These are phyloP conservation scores for Pachyrhynchus sulphureomaculatus DNA, from an alignment of 1,140 invertebrate genomes.

Conservation along the genomic window DNA sequence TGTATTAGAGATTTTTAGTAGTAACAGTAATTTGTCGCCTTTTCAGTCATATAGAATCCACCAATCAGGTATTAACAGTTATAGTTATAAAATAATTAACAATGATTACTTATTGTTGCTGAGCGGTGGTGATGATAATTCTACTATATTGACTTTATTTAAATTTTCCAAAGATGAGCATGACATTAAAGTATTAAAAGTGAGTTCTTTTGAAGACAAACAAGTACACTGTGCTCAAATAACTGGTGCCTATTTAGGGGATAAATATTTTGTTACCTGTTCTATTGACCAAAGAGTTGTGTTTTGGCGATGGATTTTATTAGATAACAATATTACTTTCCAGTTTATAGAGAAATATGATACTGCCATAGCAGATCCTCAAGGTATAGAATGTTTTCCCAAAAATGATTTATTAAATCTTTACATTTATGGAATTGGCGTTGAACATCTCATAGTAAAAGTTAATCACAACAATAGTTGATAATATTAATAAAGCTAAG, in stretches of 20 bases:
- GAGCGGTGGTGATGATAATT: slow-evolving; percentile 73
- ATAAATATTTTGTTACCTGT: slow-evolving; percentile 55
- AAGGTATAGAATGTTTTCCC: slow-evolving; percentile 55
- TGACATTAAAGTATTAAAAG: slow-evolving; percentile 4
- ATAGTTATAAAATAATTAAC: slow-evolving; percentile 52
- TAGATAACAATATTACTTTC: slow-evolving; percentile 42
- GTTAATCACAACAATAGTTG: too few species aligned
- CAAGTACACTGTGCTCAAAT: slow-evolving; percentile 65
- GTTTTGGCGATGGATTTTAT: slow-evolving; percentile 50
- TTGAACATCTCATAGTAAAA: slow-evolving; percentile 25
- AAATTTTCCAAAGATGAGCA: neutral
- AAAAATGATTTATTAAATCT: slow-evolving; percentile 25
- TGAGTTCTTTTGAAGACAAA: slow-evolving; percentile 16
- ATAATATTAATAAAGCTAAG: too few species aligned
- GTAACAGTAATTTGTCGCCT: slow-evolving; percentile 37
- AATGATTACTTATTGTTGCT: slow-evolving; percentile 55
- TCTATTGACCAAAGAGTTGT: slow-evolving; percentile 64
- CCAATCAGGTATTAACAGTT: slow-evolving; percentile 72
- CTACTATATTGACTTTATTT: slow-evolving; percentile 54
- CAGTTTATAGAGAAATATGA: slow-evolving; percentile 50
- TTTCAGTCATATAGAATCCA: slow-evolving; percentile 57
- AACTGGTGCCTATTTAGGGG: slow-evolving; percentile 58
- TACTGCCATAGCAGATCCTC: slow-evolving; percentile 61
- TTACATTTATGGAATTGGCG: slow-evolving; percentile 40
- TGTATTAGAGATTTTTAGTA: slow-evolving; percentile 46